Base-by-base conservation (phyloP, 2,797 vertebrate genomes). In the Tenualosa thibaudeaui region DNA sequence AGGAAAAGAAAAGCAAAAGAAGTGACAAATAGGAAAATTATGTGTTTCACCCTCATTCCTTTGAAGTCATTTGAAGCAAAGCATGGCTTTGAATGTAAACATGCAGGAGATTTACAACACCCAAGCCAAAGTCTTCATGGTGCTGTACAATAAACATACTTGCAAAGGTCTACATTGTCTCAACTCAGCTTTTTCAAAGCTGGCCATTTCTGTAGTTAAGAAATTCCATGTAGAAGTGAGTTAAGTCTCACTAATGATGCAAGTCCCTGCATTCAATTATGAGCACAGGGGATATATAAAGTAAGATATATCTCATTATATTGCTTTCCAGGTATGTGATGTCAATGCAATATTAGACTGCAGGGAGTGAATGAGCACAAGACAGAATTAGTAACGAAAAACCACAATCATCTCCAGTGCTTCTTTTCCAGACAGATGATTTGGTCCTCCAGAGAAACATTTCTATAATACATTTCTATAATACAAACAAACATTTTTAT, bases 11-110 rank as follows among this genome's bases (percentile, higher is more conserved):
- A 7, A 22, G 22, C 10, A 12, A 26, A 13, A 37, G 65, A 10
- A 65, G 62, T 65, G 62, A 68, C 62, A 68, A 68, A 68, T 68
- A 43, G 4, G 15, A 75, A 43, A 40, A 75, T 62, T 15, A 75
- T 40, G 37, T 75, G 31, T 19, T 75, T 40, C 31, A 40, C 68
- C 68, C 68, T 43, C 31, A 75, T 37, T 75, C 68, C 37, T 75
- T 75, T 75, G 31, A 75, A 75, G 15, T 19, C 40, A 78, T 78
- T 71, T 71, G 26, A 71, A 71, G 65, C 26, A 37, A 37, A 71
- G 19, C 71, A 7, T 17, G 5, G 71, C 37, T 78, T n/a, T 78
- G 71, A 43, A 78, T 78, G 37, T 62, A 46, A 71, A 71, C 65
- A 15, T 31, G 31, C 26, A 31, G 62, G 31, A 75, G 68, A 40